Base-by-base conservation (phyloP, 2,113 vertebrate species). In the Willisornis vidua region DNA sequence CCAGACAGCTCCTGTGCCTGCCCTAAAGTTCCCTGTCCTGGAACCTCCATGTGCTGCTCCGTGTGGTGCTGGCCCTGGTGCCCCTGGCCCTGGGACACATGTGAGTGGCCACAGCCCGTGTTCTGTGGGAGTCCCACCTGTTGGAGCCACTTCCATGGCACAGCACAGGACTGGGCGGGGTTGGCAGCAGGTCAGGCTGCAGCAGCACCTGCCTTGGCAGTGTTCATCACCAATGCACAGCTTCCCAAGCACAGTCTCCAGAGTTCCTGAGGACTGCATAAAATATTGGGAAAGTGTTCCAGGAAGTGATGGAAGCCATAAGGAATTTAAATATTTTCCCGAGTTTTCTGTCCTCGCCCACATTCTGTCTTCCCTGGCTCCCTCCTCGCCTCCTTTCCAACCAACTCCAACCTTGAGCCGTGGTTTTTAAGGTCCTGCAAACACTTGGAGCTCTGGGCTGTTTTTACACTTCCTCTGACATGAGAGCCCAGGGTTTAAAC, bases 281-380 rank as follows among this genome's bases (percentile, higher is more conserved):
- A 90, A 85, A 41, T 4, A 22, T 6, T 2, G 66, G 83, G 78
- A 65, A n/a, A 66, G 35, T 0, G 31, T 76, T 87, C 93, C 95
- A 95, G 96, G 96, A 95, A 91, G 22, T 95, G 93, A 95, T 54
- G 89, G 93, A 89, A 94, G 87, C 67, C 74, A 3, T 2, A 54
- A 96, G 77, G 94, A 92, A 96, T 97, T 94, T 37, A 49, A 92
- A 62, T 62, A 61, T 91, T 94, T 94, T 52, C 89, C 94, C 28
- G 5, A 89, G 80, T 65, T 90, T 75, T 91, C 74, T 79, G 74
- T 91, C 82, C 81, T 96, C 81, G 9, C 95, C 89, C 91, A 94
- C 89, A 25, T 58, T 95, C 80, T 63, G 85, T 4, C 85, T 59
- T 14, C 55, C 0, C 26, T 48, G 91, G 51, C 94, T 84, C 58